Evolutionary conservation across 2,113 vertebrate genomes (phyloP).

Genomic region (Suricata suricatta): DNA sequence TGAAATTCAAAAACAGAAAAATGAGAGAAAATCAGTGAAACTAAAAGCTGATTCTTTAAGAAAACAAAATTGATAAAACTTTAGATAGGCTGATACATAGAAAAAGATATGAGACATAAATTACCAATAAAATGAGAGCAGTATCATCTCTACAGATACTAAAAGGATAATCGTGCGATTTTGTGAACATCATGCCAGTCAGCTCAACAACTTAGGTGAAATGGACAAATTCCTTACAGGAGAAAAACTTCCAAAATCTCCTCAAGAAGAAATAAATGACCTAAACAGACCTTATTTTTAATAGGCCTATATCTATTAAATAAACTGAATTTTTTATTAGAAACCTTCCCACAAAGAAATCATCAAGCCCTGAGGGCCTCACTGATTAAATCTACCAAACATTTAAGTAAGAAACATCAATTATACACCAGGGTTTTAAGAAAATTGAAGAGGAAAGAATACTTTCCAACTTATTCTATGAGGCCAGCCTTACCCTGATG

Average conservation of each 20-base stretch:
- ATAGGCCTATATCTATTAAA: not conserved
- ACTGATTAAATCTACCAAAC: not conserved
- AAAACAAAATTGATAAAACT: not conserved
- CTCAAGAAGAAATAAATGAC: not conserved
- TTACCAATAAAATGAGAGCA: not conserved
- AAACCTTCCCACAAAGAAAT: not conserved
- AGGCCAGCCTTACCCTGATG: not conserved
- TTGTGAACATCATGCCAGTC: not conserved
- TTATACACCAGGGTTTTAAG: not conserved
- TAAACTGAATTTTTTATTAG: not conserved
- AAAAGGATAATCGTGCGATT: not conserved
- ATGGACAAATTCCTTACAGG: not conserved
- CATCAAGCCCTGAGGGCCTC: not conserved
- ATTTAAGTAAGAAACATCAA: not conserved
- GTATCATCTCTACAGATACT: not conserved
- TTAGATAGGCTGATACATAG: not conserved
- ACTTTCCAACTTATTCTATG: not conserved
- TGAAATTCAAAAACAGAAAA: not conserved
- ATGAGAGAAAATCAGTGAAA: not conserved
- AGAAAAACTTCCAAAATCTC: not conserved
- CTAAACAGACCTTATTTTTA: not conserved
- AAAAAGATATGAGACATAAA: not conserved
- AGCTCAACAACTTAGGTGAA: not conserved
- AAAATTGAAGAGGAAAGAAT: not conserved
- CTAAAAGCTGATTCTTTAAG: not conserved